These are phyloP conservation scores for Caretta caretta DNA, from an alignment of 2,113 vertebrate genomes.

Conservation along the genomic window DNA sequence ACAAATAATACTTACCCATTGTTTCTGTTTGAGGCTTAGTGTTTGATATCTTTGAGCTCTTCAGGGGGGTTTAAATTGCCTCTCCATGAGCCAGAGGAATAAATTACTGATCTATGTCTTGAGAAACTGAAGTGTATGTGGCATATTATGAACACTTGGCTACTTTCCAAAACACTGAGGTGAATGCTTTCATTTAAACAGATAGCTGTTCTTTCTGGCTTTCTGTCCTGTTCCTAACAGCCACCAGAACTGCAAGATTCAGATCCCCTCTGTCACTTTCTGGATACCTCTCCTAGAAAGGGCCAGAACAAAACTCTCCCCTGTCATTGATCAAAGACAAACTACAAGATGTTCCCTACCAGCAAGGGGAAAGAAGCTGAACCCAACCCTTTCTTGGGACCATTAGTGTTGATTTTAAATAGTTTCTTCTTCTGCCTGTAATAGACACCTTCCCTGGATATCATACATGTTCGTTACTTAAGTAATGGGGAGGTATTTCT, in stretches of 20 bases:
- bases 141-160: not conserved
- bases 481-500: not conserved
- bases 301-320: not conserved
- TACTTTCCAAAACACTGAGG: not conserved
- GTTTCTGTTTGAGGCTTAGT: not conserved
- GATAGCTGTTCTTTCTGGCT: not conserved
- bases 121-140: not conserved
- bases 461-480: accelerated
- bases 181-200: not conserved
- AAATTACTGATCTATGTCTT: not conserved
- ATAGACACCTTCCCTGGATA: not conserved
- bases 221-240: not conserved
- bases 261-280: not conserved
- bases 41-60: not conserved
- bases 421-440: not conserved
- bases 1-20: not conserved
- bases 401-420: not conserved
- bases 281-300: not conserved
- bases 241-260: not conserved
- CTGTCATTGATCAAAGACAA: not conserved
- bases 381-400: not conserved
- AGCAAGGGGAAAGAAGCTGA: not conserved
- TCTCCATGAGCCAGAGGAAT: not conserved
- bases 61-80: not conserved
- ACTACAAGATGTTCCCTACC: not conserved